Conservation (phyloP, 1,140 invertebrate species). For the Caenorhabditis brenneri region DNA sequence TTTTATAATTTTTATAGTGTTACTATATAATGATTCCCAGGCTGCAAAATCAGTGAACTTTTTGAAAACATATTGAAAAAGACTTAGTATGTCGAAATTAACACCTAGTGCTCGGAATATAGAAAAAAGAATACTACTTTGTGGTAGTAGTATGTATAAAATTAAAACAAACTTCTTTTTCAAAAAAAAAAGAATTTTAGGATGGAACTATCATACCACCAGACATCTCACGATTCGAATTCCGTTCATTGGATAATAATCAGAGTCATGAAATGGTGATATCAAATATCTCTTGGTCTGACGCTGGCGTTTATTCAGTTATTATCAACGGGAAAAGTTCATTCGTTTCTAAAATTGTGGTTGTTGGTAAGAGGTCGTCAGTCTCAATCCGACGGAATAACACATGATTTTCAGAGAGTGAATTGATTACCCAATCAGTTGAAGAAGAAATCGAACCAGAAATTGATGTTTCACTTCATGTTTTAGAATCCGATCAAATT, state of each 20-base stretch:
- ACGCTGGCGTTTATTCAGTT: conserved; percentile 14
- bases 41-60: too few species aligned
- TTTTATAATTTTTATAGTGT: too few species aligned
- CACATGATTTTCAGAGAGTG: background rate
- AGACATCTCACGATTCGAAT: conserved; percentile 1
- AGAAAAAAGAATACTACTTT: too few species aligned
- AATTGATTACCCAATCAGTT: conserved; percentile 49
- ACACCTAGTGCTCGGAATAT: too few species aligned
- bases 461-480: background rate
- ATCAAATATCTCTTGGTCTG: background rate
- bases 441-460: conserved; percentile 44
- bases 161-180: too few species aligned
- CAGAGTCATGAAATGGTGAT: conserved; percentile 31
- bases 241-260: conserved; percentile 29
- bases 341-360: conserved; percentile 27
- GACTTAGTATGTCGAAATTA: too few species aligned
- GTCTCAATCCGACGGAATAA: background rate
- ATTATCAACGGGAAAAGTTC: background rate
- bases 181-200: background rate
- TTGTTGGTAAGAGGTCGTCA: background rate
- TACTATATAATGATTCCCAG: too few species aligned
- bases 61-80: too few species aligned
- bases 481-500: conserved; percentile 14
- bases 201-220: background rate
- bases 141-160: too few species aligned